Percentiles rank a stretch among this genome's conserved stretches.
phyloP scores from a whole-genome alignment of 2,797 vertebrate species.

The Centropyge bicolor region DNA sequence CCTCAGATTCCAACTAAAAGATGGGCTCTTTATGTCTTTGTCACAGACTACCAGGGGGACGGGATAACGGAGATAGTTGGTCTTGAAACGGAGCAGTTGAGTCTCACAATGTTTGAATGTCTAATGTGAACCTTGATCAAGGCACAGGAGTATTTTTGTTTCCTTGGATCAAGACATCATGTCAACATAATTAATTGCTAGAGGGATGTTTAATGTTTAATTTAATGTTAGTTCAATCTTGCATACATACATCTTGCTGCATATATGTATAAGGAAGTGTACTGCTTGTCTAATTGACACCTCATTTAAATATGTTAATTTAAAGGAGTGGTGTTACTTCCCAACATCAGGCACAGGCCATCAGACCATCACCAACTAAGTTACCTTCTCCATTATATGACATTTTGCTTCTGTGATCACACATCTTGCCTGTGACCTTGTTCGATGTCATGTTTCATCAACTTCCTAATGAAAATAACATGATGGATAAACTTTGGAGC shows the following conservation, averaged over 20 bases:
- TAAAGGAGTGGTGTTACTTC: neutral
- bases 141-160: neutral
- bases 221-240: neutral
- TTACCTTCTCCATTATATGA: constrained; percentile 5
- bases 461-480: constrained; percentile 50
- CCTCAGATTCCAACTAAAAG: constrained; percentile 74
- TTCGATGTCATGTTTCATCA: constrained; percentile 57
- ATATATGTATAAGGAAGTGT: neutral
- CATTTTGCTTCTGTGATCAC: constrained; percentile 15
- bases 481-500: constrained; percentile 39
- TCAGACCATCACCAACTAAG: constrained; percentile 5
- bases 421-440: constrained; percentile 10
- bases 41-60: constrained; percentile 47
- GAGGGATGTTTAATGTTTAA: constrained; percentile 22
- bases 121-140: constrained; percentile 39
- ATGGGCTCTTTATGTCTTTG: constrained; percentile 69
- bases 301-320: constrained; percentile 2
- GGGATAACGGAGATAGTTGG: constrained; percentile 11
- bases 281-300: constrained; percentile 1
- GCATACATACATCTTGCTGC: neutral
- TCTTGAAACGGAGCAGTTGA: constrained; percentile 6
- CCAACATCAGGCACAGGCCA: neutral
- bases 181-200: constrained; percentile 33
- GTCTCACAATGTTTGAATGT: constrained; percentile 37
- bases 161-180: constrained; percentile 16